Conservation (phyloP, 2,888 invertebrate genomes). For the Melanophora roralis region DNA sequence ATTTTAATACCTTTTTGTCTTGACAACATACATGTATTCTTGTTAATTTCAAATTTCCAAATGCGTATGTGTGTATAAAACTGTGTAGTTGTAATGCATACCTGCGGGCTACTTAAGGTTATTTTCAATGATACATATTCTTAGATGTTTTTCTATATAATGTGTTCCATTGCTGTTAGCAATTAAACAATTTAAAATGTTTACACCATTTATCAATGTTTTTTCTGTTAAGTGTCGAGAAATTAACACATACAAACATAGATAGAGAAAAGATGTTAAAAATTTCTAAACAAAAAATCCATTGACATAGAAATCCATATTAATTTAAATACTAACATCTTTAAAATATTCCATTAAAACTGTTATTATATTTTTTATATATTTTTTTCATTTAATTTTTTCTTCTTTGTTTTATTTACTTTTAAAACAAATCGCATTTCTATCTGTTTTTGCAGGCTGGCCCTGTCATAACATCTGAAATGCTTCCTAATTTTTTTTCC, state of each 20-base stretch:
- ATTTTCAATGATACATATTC: constrained; percentile 1
- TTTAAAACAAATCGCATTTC: neutral
- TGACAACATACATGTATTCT: neutral
- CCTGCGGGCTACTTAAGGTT: constrained; percentile 1
- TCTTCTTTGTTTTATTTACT: neutral
- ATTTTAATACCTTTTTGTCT: too few species aligned
- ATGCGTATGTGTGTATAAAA: constrained; percentile 19
- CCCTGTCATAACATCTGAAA: constrained; percentile 35
- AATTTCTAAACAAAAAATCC: too few species aligned
- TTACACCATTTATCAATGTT: neutral
- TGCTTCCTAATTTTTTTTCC: neutral
- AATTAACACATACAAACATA: too few species aligned
- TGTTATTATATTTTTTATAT: neutral
- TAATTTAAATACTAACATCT: too few species aligned
- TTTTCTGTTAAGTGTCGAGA: too few species aligned
- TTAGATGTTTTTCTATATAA: neutral
- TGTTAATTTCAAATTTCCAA: constrained; percentile 9
- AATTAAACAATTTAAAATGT: neutral
- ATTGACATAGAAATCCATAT: too few species aligned
- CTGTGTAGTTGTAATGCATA: constrained; percentile 14
- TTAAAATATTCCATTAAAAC: too few species aligned
- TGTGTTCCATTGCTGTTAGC: neutral
- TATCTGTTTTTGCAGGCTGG: constrained; percentile 43
- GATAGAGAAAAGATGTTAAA: too few species aligned
- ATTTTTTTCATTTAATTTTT: neutral